Percentiles rank a stretch among this genome's conserved stretches.
Conservation (phyloP, 2,888 invertebrate species). For the Sinodicranocentrus sp. region DNA sequence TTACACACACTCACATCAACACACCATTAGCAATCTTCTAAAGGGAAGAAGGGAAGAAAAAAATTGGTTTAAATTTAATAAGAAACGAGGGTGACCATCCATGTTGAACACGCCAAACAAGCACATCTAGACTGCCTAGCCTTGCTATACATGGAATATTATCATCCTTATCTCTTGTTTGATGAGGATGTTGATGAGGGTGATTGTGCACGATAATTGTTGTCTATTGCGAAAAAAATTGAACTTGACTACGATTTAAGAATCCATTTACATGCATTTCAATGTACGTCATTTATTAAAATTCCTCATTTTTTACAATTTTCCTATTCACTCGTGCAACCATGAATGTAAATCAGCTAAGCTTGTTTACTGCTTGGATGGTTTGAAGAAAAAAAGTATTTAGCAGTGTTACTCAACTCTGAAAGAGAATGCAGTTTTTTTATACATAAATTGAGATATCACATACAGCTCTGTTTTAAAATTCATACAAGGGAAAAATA, state of each 20-base stretch:
- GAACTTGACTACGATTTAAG: background rate
- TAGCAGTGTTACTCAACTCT: background rate
- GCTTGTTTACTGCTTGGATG: too few relatives aligned
- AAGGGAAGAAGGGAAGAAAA: background rate
- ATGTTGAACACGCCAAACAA: constrained; percentile 4
- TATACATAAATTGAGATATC: background rate
- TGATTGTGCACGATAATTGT: background rate
- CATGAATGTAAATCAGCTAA: too few relatives aligned
- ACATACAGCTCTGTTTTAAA: too few relatives aligned
- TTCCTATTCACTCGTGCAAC: too few relatives aligned
- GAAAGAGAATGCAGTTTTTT: background rate
- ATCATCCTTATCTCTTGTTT: constrained; percentile 8
- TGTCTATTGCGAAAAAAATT: background rate
- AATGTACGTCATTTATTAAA: too few relatives aligned
- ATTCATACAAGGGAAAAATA: too few relatives aligned
- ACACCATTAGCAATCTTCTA: constrained; percentile 23
- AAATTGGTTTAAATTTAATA: constrained; percentile 10
- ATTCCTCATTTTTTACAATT: too few relatives aligned
- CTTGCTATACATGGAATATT: constrained; percentile 1
- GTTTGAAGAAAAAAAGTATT: too few relatives aligned
- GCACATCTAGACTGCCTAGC: background rate
- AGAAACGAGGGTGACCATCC: background rate
- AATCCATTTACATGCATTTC: background rate
- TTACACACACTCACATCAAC: constrained; percentile 23
- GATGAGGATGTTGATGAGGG: constrained; percentile 2